Evolutionary conservation across 2,797 vertebrate species (phyloP).

Genomic region (Cheirogaleus major): DNA sequence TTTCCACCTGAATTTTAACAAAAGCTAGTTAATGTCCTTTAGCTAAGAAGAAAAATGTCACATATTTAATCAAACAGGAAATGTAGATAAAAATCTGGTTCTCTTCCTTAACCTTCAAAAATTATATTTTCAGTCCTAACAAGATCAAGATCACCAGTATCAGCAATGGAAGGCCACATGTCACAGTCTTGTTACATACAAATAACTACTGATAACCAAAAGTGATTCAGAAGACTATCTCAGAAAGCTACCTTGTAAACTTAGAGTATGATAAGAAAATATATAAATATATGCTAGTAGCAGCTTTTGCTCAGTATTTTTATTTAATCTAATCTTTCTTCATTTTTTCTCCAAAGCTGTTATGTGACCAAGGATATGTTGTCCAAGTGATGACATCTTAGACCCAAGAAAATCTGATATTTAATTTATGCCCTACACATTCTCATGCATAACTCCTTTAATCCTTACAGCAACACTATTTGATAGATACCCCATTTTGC

Average conservation of each 20-base stretch:
- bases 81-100: conserved; percentile 39
- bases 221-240: neutral
- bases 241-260: neutral
- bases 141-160: conserved; percentile 13
- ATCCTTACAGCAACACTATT: neutral
- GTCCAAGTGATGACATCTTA: neutral
- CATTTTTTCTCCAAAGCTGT: neutral
- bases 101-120: neutral
- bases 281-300: neutral
- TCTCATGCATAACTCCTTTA: neutral
- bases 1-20: conserved; percentile 24
- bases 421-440: neutral
- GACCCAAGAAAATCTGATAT: conserved; percentile 9
- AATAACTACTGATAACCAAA: neutral
- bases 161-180: neutral
- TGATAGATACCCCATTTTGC: neutral
- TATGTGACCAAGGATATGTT: neutral
- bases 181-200: neutral
- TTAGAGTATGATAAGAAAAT: neutral
- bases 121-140: conserved; percentile 33
- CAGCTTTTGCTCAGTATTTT: neutral
- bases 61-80: conserved; percentile 11
- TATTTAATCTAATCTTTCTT: neutral
- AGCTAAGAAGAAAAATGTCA: neutral
- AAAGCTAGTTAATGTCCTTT: conserved; percentile 33